Evolutionary conservation across 2,888 invertebrate genomes (phyloP), one percentile per base, ranked within the genome.

Genomic region (Theristus sp.): DNA sequence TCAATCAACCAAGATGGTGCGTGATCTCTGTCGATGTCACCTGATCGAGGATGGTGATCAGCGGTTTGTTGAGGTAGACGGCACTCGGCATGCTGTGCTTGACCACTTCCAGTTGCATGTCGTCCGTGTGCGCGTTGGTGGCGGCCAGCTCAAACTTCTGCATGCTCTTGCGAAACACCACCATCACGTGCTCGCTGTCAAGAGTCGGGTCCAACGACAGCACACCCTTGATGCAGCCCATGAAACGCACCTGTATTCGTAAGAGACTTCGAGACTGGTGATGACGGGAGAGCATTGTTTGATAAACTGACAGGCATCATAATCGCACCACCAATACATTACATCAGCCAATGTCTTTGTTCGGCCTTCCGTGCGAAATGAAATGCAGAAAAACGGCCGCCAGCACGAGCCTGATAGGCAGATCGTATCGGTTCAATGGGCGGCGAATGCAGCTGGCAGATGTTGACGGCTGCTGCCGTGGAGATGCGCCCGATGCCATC

Each of bases 31-130:
- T n/a, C n/a, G n/a, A n/a, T n/a, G n/a, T n/a, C n/a, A 67, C 68
- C 55, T 67, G 66, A 59, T 71, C 71, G 59, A 74, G 60, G 56
- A 74, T 67, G 57, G 68, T 69, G 58, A 74, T 71, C 54, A 72
- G 67, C 29, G 73, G 74, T 24, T 71, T 67, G 63, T 74, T 74
- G 47, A 74, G 64, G 58, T 68, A 69, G 22, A 69, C 68, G 1
- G 67, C 65, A 25, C 66, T 65, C 1, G 70, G 70, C 67, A 67
- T 67, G 52, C 68, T 63, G 57, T 67, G 66, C 61, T 69, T 69
- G 13, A 69, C 68, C 0, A 69, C 61, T 61, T 67, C 56, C 26
- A 65, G 60, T 25, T 13, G 24, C 30, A 3, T 31, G 2, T 58
- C 31, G 13, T 26, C 55, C 25, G 55, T 56, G 38, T 30, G 46